Evolutionary conservation across 2,888 invertebrate genomes (phyloP).

Genomic region (Yponomeuta cagnagella): DNA sequence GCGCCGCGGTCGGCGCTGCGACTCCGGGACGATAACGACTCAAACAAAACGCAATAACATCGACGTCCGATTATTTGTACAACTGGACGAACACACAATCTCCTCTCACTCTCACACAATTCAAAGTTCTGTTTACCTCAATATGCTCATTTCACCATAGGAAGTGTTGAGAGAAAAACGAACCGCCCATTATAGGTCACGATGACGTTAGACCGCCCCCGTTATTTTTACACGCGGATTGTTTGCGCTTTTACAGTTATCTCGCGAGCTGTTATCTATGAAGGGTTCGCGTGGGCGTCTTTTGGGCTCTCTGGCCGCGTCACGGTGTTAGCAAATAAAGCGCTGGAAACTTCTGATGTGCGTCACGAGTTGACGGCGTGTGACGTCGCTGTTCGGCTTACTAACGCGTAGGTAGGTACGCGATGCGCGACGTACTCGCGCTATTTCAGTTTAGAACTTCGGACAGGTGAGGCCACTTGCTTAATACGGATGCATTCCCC

Average conservation of each 20-base stretch:
- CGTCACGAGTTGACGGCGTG: slow-evolving; percentile 10
- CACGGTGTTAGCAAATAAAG: slow-evolving; percentile 28
- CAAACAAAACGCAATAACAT: slow-evolving; percentile 11
- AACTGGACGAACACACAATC: slow-evolving; percentile 4
- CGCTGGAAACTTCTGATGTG: slow-evolving; percentile 17
- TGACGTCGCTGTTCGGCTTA: neutral
- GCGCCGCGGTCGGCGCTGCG: slow-evolving; percentile 38
- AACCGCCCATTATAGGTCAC: neutral
- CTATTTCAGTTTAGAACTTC: neutral
- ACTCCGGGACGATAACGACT: slow-evolving; percentile 9
- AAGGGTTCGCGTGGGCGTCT: slow-evolving; percentile 4
- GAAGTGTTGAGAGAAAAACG: neutral
- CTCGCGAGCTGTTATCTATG: neutral
- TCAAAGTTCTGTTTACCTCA: neutral
- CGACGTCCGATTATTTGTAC: slow-evolving; percentile 18
- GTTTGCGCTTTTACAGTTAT: slow-evolving; percentile 7
- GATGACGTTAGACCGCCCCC: neutral
- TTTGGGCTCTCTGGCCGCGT: slow-evolving; percentile 23
- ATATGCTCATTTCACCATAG: neutral
- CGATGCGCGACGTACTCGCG: neutral
- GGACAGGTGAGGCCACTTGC: neutral
- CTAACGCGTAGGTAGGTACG: slow-evolving; percentile 2
- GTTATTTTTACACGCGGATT: slow-evolving; percentile 1
- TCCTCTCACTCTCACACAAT: neutral
- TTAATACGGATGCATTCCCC: no score